Conservation (phyloP, 2,113 vertebrate genomes). For the Antechinus flavipes region DNA sequence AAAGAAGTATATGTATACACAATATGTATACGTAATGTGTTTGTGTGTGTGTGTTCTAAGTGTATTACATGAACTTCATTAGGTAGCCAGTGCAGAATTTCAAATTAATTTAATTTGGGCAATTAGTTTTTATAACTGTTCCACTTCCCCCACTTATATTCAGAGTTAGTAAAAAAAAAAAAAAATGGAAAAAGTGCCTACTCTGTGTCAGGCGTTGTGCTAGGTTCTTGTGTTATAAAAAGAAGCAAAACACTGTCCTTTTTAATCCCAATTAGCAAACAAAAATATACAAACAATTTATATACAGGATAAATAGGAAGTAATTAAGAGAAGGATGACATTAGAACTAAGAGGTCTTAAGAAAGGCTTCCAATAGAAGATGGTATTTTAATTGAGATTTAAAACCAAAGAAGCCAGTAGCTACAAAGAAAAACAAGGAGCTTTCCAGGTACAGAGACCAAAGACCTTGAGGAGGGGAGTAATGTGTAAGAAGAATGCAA, state of each 20-base stretch:
- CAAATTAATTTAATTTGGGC: conserved; percentile 59
- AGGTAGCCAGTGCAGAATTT: conserved; percentile 62
- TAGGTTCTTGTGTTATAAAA: background rate
- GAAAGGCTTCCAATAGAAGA: background rate
- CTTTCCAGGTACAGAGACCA: background rate
- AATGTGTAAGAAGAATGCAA: background rate
- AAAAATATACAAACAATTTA: background rate
- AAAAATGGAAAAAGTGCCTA: background rate
- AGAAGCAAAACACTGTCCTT: background rate
- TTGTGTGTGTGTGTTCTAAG: conserved; percentile 64
- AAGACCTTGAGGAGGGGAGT: background rate
- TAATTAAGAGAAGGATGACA: background rate
- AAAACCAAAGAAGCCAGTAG: background rate
- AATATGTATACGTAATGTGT: background rate
- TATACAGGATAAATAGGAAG: background rate
- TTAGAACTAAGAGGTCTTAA: background rate
- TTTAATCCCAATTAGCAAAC: background rate
- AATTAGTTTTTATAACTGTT: background rate
- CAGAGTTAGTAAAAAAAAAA: background rate
- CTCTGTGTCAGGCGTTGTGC: background rate
- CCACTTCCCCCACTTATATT: conserved; percentile 1
- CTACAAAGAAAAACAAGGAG: background rate
- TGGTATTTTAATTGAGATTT: background rate
- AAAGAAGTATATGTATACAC: background rate
- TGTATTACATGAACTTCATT: conserved; percentile 1